Percentiles rank a stretch among this genome's conserved stretches.
phyloP scores from a whole-genome alignment of 35 echinoderm and acorn worm species.

The Strongylocentrotus purpuratus region DNA sequence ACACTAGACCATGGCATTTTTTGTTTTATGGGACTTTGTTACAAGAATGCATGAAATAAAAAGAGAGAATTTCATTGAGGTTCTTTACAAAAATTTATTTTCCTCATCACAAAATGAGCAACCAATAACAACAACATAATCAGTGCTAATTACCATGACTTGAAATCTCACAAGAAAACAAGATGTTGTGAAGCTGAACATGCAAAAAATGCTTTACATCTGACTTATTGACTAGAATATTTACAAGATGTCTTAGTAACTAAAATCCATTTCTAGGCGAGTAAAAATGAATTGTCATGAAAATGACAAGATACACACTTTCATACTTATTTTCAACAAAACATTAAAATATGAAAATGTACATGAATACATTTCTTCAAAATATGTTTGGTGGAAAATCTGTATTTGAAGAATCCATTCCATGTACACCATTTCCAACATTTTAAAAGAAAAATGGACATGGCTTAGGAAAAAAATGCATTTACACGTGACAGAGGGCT shows the following conservation, averaged over 20 bases:
- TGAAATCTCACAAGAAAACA: background rate
- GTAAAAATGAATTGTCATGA: no score
- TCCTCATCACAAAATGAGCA: background rate
- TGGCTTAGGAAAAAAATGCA: background rate
- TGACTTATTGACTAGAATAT: background rate
- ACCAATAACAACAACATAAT: background rate
- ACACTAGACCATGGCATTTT: no score
- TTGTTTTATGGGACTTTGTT: background rate
- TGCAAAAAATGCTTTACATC: background rate
- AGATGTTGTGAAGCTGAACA: background rate
- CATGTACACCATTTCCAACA: background rate
- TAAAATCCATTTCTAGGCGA: background rate
- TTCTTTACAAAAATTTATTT: conserved; percentile 15
- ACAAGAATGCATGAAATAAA: background rate
- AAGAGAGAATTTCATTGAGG: background rate
- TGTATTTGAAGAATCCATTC: background rate
- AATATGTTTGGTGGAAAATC: background rate
- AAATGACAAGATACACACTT: no score
- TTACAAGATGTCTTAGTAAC: background rate
- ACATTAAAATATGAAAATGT: background rate
- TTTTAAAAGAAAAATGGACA: background rate
- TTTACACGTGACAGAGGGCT: background rate
- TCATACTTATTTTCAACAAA: no score
- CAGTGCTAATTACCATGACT: background rate
- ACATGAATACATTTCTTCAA: background rate